A percentile compares a stretch with the other conserved stretches of the same genome.
Evolutionary conservation across 37 sponge, comb jelly and placozoan species (phyloP).

Genomic region (Aplysina aerophoba): DNA sequence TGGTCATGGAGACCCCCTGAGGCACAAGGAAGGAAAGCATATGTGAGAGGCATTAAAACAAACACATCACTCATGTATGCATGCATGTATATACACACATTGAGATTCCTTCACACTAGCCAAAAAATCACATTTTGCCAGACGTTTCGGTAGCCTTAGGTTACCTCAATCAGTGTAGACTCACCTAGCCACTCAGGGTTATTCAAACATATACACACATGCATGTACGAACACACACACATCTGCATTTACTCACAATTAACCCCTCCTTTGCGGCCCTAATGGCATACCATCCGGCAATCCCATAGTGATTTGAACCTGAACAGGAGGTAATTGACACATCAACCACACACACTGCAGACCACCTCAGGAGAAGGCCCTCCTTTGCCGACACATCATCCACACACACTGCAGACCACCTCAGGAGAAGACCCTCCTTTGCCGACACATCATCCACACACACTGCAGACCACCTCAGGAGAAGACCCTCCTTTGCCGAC

Average conservation of each 20-base stretch:
- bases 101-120: too few species aligned
- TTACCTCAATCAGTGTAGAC: too few species aligned
- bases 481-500: background rate
- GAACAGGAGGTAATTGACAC: too few species aligned
- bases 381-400: too few species aligned
- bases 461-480: background rate
- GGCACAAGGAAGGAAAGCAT: background rate
- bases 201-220: too few species aligned
- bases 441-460: too few species aligned
- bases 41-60: background rate
- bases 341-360: background rate
- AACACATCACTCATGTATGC: background rate
- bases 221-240: too few species aligned
- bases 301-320: slow-evolving; percentile 97
- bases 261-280: slow-evolving; percentile 81
- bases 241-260: slow-evolving; percentile 54
- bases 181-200: too few species aligned
- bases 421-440: background rate
- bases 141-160: too few species aligned
- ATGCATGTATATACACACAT: slow-evolving; percentile 50
- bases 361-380: too few species aligned
- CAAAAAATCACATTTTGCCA: too few species aligned
- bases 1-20: slow-evolving; percentile 86
- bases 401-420: background rate
- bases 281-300: slow-evolving; percentile 87